These are phyloP conservation scores for Panthera uncia DNA, from an alignment of 2,113 vertebrate genomes.

Conservation along the genomic window DNA sequence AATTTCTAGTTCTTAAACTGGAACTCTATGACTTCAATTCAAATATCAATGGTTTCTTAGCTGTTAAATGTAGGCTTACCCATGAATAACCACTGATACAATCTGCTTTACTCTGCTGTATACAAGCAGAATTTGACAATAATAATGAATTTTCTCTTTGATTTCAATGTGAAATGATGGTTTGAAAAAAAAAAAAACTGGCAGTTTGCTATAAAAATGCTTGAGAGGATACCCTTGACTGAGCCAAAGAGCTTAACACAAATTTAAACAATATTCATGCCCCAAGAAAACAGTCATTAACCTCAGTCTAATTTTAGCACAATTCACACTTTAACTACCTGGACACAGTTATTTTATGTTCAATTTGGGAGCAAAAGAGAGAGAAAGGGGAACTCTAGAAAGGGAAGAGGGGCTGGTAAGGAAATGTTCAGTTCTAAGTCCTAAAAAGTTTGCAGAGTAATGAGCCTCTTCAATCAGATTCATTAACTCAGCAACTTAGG, in stretches of 20 bases:
- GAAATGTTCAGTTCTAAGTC: neutral
- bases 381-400: neutral
- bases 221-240: conserved; percentile 55
- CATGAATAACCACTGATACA: conserved; percentile 62
- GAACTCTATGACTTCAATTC: conserved; percentile 79
- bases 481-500: conserved; percentile 86
- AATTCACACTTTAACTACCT: conserved; percentile 76
- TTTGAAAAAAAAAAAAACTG: conserved; percentile 51
- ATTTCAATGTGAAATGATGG: conserved; percentile 62
- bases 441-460: conserved; percentile 85
- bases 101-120: conserved; percentile 54
- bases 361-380: neutral
- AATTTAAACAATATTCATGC: conserved; percentile 72
- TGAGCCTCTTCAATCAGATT: conserved; percentile 87
- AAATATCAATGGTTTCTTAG: conserved; percentile 78
- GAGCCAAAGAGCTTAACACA: conserved; percentile 64
- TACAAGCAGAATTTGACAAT: conserved; percentile 62
- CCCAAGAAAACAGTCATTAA: conserved; percentile 84
- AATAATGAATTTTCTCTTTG: conserved; percentile 63
- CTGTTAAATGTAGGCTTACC: conserved; percentile 74
- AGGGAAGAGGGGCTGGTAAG: neutral
- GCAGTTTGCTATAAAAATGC: conserved; percentile 53
- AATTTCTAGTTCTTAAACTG: conserved; percentile 78
- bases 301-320: conserved; percentile 72
- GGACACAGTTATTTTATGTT: conserved; percentile 80